Evolutionary conservation across 2,888 invertebrate genomes (phyloP).

Genomic region (Schizaphis graminum): DNA sequence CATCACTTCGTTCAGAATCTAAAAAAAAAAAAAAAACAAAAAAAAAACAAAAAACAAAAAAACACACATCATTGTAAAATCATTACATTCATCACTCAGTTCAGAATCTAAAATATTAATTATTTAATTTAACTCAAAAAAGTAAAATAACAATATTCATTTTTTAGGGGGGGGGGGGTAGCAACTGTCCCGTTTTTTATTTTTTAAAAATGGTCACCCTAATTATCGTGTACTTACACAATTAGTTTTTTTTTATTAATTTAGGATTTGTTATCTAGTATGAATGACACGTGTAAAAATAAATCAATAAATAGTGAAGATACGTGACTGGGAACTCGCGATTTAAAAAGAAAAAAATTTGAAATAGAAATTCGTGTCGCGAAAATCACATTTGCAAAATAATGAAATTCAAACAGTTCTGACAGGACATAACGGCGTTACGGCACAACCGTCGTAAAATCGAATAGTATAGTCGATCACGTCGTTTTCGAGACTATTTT

Average conservation of each 20-base stretch:
- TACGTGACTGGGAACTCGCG: not conserved
- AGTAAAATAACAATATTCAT: too few relatives aligned
- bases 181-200: too few relatives aligned
- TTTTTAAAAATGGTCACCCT: too few relatives aligned
- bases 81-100: too few relatives aligned
- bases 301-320: not conserved
- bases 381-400: not conserved
- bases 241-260: not conserved
- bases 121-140: too few relatives aligned
- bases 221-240: not conserved
- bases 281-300: not conserved
- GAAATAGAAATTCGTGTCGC: slow-evolving; percentile 5
- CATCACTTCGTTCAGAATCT: too few relatives aligned
- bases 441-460: not conserved
- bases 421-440: not conserved
- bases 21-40: too few relatives aligned
- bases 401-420: not conserved
- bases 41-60: too few relatives aligned
- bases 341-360: not conserved
- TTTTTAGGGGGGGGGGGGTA: too few relatives aligned
- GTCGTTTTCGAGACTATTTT: not conserved
- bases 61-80: too few relatives aligned
- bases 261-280: not conserved
- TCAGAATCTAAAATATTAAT: too few relatives aligned
- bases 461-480: not conserved